Evolutionary conservation across 2,888 invertebrate genomes (phyloP).

Genomic region (Eristalinus aeneus): DNA sequence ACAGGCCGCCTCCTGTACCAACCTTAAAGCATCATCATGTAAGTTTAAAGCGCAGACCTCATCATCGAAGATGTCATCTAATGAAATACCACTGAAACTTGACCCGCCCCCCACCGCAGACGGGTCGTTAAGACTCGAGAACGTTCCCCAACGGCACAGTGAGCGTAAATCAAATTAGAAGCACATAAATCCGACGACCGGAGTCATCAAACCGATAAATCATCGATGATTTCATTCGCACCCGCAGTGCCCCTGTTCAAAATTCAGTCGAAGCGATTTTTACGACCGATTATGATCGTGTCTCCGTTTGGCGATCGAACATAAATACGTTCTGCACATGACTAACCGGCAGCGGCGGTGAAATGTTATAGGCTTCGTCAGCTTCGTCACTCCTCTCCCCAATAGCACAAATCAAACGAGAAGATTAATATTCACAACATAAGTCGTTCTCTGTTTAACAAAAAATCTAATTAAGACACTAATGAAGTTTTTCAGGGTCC

Average conservation of each 20-base stretch:
- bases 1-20: not conserved
- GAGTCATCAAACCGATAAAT: not conserved
- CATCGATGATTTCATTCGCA: not conserved
- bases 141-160: not conserved
- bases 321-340: not conserved
- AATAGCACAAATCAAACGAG: not conserved
- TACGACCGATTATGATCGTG: not conserved
- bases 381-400: not conserved
- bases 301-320: not conserved
- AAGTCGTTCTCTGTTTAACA: constrained; percentile 1
- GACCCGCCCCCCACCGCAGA: not conserved
- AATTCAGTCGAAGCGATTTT: not conserved
- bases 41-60: not conserved
- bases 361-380: not conserved
- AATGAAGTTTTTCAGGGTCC: constrained; percentile 5
- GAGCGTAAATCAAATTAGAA: not conserved
- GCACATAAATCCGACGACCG: not conserved
- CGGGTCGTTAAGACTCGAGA: not conserved
- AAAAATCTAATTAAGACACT: constrained; percentile 2
- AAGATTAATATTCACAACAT: constrained; percentile 15
- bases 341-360: not conserved
- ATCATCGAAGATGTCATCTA: not conserved
- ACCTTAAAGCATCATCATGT: not conserved
- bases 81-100: not conserved
- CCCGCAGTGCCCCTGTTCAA: not conserved